Base-by-base conservation (phyloP, 1,140 invertebrate species). In the Spodoptera frugiperda region DNA sequence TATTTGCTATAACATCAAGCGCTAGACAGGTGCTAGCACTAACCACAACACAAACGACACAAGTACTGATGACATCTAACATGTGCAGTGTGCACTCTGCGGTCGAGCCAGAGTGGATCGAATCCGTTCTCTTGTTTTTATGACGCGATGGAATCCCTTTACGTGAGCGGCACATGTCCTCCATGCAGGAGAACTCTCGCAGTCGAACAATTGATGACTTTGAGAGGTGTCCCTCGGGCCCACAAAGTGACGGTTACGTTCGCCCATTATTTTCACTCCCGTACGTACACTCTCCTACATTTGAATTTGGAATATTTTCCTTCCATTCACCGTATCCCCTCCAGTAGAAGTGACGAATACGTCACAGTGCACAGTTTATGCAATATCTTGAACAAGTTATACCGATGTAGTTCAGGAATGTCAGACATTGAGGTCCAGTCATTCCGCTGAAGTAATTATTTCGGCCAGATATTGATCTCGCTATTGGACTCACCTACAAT, bases 191-290 rank as follows among this genome's bases (percentile, higher is more conserved):
- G 33, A 57, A 44, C 33, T 33, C 59, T 63, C 59, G 4, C 59
- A 63, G 44, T 44, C 59, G 59, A 63, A 63, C 59, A 63, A 63
- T 44, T 44, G 59, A 63, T 63, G 59, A 63, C 30, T 63, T 63
- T 19, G 59, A 44, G 59, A 63, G 59, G 33, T 63, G 59, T 63
- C 59, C 59, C 17, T 10, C 9, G 59, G 33, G 33, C 39, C 33
- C 59, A n/a, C 59, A 63, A 63, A 63, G 59, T 63, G 59, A 63
- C 59, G 33, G 59, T 44, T 63, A 39, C 33, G 33, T 15, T 63
- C 15, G 59, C 59, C 33, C 59, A 63, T 63, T 63, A 63, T 63
- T 63, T 63, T 63, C 59, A 63, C 33, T 63, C 59, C 59, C 33
- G 44, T 11, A 11, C 33, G 30, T 33, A 17, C 33, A 19, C 33